Evolutionary conservation across 1,140 invertebrate genomes (phyloP).

Genomic region (Spodoptera frugiperda): DNA sequence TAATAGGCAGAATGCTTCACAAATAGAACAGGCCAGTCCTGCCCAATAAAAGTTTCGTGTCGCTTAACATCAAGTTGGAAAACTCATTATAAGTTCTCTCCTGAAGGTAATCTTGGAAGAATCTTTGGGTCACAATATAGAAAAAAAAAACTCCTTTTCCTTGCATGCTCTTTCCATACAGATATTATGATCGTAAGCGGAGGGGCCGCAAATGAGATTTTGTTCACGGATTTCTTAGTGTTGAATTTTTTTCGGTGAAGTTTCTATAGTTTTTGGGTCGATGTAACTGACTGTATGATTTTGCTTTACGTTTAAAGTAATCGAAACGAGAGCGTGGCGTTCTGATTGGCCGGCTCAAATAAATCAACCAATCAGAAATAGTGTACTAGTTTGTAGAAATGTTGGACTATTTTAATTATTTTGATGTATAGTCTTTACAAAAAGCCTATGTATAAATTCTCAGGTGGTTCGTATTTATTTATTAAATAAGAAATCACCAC

Average conservation of each 20-base stretch:
- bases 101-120: constrained; percentile 8
- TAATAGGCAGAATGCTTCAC: background rate
- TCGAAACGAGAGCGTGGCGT: no score
- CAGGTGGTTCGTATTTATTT: no score
- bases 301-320: no score
- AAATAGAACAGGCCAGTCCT: background rate
- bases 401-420: no score
- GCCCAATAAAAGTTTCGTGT: constrained; percentile 14
- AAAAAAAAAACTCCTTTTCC: background rate
- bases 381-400: no score
- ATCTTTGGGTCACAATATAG: constrained; percentile 1
- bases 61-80: background rate
- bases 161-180: background rate
- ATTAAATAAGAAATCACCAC: no score
- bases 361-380: no score
- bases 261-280: background rate
- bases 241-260: background rate
- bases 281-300: no score
- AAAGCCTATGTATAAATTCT: no score
- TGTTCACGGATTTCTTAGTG: no score
- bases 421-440: no score
- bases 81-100: constrained; percentile 36
- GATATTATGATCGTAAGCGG: constrained; percentile 8
- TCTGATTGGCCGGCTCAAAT: no score
- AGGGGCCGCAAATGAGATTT: background rate